Evolutionary conservation across 2,797 vertebrate genomes (phyloP).

Genomic region (Pitangus sulphuratus): DNA sequence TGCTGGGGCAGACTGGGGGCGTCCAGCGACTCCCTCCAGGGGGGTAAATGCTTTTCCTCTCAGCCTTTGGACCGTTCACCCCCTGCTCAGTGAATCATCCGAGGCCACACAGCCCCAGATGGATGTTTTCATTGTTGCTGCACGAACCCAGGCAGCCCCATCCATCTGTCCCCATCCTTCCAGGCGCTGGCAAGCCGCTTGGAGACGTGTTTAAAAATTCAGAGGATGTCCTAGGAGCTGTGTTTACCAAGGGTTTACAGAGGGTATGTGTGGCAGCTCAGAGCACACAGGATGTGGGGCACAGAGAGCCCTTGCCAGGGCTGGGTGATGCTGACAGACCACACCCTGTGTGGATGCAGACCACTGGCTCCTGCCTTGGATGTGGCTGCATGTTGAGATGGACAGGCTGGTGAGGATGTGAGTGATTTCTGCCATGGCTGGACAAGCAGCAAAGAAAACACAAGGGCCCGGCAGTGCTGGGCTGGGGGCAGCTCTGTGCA

Average conservation of each 20-base stretch:
- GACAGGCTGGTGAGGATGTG: background rate
- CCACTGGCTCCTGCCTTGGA: background rate
- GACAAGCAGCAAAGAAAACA: background rate
- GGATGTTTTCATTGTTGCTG: background rate
- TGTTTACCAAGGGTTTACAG: background rate
- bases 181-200: accelerated
- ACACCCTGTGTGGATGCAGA: accelerated
- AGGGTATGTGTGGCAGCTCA: background rate
- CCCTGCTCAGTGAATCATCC: background rate
- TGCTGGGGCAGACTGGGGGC: background rate
- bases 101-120: background rate
- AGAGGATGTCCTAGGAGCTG: background rate
- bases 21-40: accelerated
- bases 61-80: background rate
- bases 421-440: background rate
- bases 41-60: background rate
- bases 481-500: background rate
- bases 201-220: background rate
- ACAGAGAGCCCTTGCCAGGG: no score
- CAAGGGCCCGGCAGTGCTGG: background rate
- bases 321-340: background rate
- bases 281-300: background rate
- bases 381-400: background rate
- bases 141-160: background rate
- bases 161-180: background rate